Evolutionary conservation across 2,113 vertebrate genomes (phyloP), one percentile per base, ranked within the genome.

Genomic region (Prolemur simus): DNA sequence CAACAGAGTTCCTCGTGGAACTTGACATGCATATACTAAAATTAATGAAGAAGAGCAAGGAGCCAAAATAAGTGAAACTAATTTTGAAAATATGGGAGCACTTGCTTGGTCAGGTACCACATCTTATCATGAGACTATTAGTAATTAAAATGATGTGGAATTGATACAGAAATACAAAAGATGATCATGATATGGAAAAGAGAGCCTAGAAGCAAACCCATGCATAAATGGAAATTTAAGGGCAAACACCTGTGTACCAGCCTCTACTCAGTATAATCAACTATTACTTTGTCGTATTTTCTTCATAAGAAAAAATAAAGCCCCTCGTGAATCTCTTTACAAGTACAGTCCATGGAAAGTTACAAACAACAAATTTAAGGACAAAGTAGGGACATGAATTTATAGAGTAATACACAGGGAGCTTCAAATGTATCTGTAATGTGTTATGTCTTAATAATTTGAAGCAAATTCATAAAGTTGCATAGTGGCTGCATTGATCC

Each of bases 1-100:
- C 25, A 87, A 8, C 3, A 71, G 52, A 29, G 12, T 89, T 86
- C 86, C 94, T 93, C 45, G 45, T 76, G 11, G 34, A 45, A 73
- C 58, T 78, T 94, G 49, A 80, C 45, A 91, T 63, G 13, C 54
- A 88, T 49, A 66, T 71, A 60, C 54, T 95, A 91, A 96, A 97
- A 78, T 93, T 86, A 87, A 80, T 78, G 37, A 69, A 21, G 39
- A 89, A 89, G 49, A 87, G 49, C 18, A 94, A 8, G 11, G 49
- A 78, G 5, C 6, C 49, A 69, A 69, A 68, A 17, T n/a, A 68
- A 68, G 66, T 34, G 15, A 52, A 54, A 93, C 54, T 92, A 4
- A 87, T 77, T 85, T 81, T 93, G 37, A 94, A 85, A 85, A 60
- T 71, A 77, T 45, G 25, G 45, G 27, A 86, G 5, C 6, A 82